Base-by-base conservation (phyloP, 2,113 vertebrate genomes). In the Tragelaphus scriptus region DNA sequence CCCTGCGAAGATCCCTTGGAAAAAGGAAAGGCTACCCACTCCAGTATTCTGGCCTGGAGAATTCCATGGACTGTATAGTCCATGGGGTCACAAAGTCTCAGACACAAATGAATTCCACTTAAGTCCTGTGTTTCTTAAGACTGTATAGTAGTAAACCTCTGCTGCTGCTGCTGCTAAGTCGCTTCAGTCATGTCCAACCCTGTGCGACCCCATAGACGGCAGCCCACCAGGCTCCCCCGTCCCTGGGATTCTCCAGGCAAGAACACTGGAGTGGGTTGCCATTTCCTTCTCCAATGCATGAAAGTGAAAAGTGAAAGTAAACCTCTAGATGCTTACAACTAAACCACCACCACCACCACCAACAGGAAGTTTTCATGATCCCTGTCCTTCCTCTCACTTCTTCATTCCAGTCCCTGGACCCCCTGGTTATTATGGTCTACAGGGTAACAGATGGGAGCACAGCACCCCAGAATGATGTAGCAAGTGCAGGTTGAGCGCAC, bases 401-500 rank as follows among this genome's bases (percentile, higher is more conserved):
- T 90, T 77, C 32, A 14, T 3, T 55, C 17, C 36, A 75, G 23
- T 5, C 17, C n/a, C 32, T n/a, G 4, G 4, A 15, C 59, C 5
- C 28, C 53, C 7, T 12, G 53, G 49, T 56, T 23, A 51, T 17
- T 13, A 7, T 25, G 8, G 21, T 80, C n/a, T 44, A 3, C 8
- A 21, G 28, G 16, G 12, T 17, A 56, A 82, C 77, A 88, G 44
- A 63, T 7, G 75, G 30, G 26, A 32, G 14, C 23, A 14, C 11
- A 12, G 32, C 1, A 19, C 13, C 28, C 47, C 7, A 0, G 16
- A 80, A 75, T 26, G 36, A 58, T 1, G 28, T 80, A 47, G 32
- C 32, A 80, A 59, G 3, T 7, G 32, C 16, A 7, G 56, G 36
- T 4, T 14, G 75, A 47, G 6, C 13, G 0, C 63, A 21, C 0